Evolutionary conservation across 2,797 vertebrate genomes (phyloP), one percentile per base, ranked within the genome.

Genomic region (Gouania willdenowi): DNA sequence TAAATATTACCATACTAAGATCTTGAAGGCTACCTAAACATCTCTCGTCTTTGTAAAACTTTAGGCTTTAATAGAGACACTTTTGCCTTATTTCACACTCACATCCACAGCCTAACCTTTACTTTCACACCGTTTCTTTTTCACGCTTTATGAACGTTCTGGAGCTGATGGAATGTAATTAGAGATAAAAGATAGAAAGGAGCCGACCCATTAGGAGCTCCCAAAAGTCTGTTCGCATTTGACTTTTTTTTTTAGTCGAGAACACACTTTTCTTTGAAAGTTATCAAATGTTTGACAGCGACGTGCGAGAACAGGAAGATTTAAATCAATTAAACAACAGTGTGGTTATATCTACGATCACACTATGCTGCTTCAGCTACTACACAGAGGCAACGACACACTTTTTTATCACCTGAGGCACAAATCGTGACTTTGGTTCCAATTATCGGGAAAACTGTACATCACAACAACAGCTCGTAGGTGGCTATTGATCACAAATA

Each of bases 321-420:
- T 52, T 58, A 28, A 72, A 75, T 68, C 14, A 69, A 75, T 66
- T 60, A 70, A 53, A 68, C 46, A 49, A 45, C 35, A 16, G 33
- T 55, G 23, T 21, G n/a, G 46, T 14, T 6, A 24, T 55, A 34
- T 41, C 47, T 50, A 75, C 67, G 64, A 74, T 74, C 69, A 67
- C 46, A 42, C n/a, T 39, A 33, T 23, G 45, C 28, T 7, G 36
- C 32, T 42, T 64, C 25, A 38, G 55, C 43, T 48, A 17, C 54
- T 25, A 16, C 61, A 26, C 3, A 13, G 6, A 17, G 21, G 32
- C 16, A 32, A 8, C 9, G 11, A 5, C 10, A 19, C 9, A 16
- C 21, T 28, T 3, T 9, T 20, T 32, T 11, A 20, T 20, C n/a
- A 30, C 32, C n/a, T 12, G 8, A 27, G 15, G 27, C 13, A 5